A percentile compares a stretch with the other conserved stretches of the same genome.
These are phyloP conservation scores for Sebastes diploproa DNA, from an alignment of 2,797 vertebrate genomes.

Conservation along the genomic window DNA sequence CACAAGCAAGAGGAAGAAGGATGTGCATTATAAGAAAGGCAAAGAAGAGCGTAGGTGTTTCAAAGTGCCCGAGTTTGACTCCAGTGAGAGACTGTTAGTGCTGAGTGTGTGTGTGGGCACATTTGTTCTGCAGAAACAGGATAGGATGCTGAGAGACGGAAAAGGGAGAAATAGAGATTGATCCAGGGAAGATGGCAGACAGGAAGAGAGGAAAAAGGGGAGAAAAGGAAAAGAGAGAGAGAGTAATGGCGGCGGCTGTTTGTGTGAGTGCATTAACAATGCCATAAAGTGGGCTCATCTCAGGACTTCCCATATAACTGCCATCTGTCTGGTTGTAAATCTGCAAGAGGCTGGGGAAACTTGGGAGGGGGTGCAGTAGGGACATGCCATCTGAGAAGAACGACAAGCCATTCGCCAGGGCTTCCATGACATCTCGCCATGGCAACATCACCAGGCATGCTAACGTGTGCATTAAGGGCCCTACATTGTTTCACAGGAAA, in stretches of 20 bases:
- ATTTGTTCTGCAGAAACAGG: slow-evolving; percentile 63
- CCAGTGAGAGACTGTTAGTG: slow-evolving; percentile 63
- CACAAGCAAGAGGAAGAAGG: slow-evolving; percentile 80
- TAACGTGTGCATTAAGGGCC: slow-evolving; percentile 18
- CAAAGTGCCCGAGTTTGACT: slow-evolving; percentile 71
- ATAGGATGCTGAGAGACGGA: slow-evolving; percentile 74
- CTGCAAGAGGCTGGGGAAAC: slow-evolving; percentile 86
- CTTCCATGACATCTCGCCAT: slow-evolving; percentile 47
- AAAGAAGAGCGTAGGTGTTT: slow-evolving; percentile 76
- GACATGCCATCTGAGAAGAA: slow-evolving; percentile 83
- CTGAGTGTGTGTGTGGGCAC: slow-evolving; percentile 47
- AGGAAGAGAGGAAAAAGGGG: slow-evolving; percentile 34
- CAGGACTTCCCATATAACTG: slow-evolving; percentile 94
- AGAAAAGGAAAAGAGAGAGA: slow-evolving; percentile 53
- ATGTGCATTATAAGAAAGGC: slow-evolving; percentile 72
- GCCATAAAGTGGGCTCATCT: slow-evolving; percentile 96
- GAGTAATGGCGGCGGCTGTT: slow-evolving; percentile 85
- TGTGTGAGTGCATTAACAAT: slow-evolving; percentile 98
- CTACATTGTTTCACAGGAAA: neutral
- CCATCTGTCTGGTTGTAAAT: slow-evolving; percentile 97
- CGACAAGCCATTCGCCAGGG: slow-evolving; percentile 66
- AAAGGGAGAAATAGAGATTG: slow-evolving; percentile 88
- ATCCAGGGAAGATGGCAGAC: slow-evolving; percentile 81
- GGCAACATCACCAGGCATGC: slow-evolving; percentile 19
- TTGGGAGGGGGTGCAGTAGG: slow-evolving; percentile 47